Conservation (phyloP, 2,797 vertebrate genomes). For the Okamejei kenojei region DNA sequence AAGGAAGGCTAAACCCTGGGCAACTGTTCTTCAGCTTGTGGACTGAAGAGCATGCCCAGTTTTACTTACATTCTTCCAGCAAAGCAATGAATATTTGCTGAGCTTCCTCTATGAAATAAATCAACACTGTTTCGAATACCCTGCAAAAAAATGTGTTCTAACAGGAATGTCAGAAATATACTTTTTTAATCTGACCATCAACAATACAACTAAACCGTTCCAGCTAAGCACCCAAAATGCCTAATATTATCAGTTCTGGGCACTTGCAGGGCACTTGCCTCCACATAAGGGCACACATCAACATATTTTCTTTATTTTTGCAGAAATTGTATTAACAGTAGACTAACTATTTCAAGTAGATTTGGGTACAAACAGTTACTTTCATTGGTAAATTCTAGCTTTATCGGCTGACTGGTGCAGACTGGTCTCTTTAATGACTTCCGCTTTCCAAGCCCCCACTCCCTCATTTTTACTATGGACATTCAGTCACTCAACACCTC, state of each 20-base stretch:
- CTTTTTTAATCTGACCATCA: neutral
- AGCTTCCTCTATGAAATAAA: neutral
- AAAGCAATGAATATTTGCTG: neutral
- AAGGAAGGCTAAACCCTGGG: neutral
- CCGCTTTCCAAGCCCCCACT: too few species aligned
- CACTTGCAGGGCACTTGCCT: neutral
- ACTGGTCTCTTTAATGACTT: neutral
- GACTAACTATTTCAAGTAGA: neutral
- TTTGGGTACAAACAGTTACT: neutral
- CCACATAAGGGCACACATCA: neutral
- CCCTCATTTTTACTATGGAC: too few species aligned
- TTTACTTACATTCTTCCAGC: neutral
- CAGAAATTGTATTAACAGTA: neutral
- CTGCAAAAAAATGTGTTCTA: neutral
- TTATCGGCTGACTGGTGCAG: neutral
- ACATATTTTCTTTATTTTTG: neutral
- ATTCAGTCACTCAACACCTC: too few species aligned
- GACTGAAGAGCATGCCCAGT: neutral
- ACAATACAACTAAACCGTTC: neutral
- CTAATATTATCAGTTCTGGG: neutral
- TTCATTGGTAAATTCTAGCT: neutral
- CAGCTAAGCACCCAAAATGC: too few species aligned
- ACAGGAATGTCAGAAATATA: neutral
- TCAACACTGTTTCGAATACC: neutral
- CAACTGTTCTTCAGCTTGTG: neutral